Evolutionary conservation across 2,888 invertebrate genomes (phyloP), one percentile per base, ranked within the genome.

Genomic region (Chrysina gloriosa): DNA sequence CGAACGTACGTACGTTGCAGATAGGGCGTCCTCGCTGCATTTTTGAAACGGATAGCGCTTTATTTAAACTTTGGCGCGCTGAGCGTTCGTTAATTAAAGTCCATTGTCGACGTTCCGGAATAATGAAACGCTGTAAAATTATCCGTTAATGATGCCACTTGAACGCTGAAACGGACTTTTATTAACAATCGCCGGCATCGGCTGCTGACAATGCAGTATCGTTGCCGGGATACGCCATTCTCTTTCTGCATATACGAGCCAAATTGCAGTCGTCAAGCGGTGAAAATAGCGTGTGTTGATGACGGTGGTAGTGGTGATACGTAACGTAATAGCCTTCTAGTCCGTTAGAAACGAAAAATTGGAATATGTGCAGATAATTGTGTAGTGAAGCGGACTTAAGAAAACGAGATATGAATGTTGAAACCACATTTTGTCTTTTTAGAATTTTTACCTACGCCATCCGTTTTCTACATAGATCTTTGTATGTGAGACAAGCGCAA

Each of bases 51-150:
- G 52, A 52, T 52, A 14, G 52, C 31, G 19, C 52, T 52, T 52
- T 52, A 52, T 52, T 52, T 52, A 52, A 52, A 52, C 52, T 52
- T 52, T 19, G 31, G 5, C 48, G 52, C 29, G n/a, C n/a, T n/a
- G n/a, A 52, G 31, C 19, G 29, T 31, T 31, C 52, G 52, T 52
- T 52, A 52, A 52, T 52, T 52, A 52, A 52, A 31, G 52, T 19
- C 31, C 31, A 52, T 52, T 52, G 52, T 52, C 14, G 31, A 52
- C 9, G 29, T 31, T 31, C 19, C 19, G 29, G 31, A 29, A 52
- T 52, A 52, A 52, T 52, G 31, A 52, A 52, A 52, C 52, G 16
- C 19, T 52, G 52, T 19, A 52, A 52, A 52, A 52, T 52, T 52
- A 52, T 31, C 52, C 52, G 31, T 25, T 52, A 52, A 52, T 52